Base-by-base conservation (phyloP, 2,888 invertebrate genomes). In the Petrolisthes cinctipes region DNA sequence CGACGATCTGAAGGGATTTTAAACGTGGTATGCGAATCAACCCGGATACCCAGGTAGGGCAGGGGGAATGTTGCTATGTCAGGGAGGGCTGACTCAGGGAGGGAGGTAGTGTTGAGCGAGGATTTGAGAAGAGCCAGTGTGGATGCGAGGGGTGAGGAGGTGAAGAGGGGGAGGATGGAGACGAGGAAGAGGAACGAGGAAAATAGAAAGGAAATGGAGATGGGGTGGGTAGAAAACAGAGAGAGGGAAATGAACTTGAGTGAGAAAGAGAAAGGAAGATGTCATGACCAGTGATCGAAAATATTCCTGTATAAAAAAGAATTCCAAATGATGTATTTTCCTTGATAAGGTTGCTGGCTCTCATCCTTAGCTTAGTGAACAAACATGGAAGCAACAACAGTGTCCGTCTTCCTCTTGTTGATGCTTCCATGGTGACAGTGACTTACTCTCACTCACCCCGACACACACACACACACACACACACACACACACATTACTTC, bases 201-300 rank as follows among this genome's bases (percentile, higher is more conserved):
- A 57, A 76, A 78, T 56, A 57, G 56, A 80, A 57, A 80, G 80
- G 56, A 78, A 78, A n/a, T 78, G 54, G 78, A n/a, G n/a, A 73
- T 73, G 23, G 20, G 73, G 57, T 23, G 57, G 57, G 78, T 11
- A 80, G 80, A 57, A 54, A 80, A 57, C 78, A 53, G n/a, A 7
- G n/a, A 7, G 57, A 23, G 56, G 57, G 20, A 53, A 23, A 80
- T 80, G 80, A 80, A 23, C 78, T 51, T 23, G 51, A 78, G 78
- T 51, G 20, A 78, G 17, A 54, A 54, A 54, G 78, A 54, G 78
- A 54, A 17, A 54, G n/a, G 17, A 54, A 54, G 54, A 51, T 23
- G 51, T 23, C 37, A 76, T 23, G 76, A 51, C 17, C 17, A 76
- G 75, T 20, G 37, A 37, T 4, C 11, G 75, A 37, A 76, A 11